Evolutionary conservation across 2,797 vertebrate genomes (phyloP).

Genomic region (Sebastolobus altivelis): DNA sequence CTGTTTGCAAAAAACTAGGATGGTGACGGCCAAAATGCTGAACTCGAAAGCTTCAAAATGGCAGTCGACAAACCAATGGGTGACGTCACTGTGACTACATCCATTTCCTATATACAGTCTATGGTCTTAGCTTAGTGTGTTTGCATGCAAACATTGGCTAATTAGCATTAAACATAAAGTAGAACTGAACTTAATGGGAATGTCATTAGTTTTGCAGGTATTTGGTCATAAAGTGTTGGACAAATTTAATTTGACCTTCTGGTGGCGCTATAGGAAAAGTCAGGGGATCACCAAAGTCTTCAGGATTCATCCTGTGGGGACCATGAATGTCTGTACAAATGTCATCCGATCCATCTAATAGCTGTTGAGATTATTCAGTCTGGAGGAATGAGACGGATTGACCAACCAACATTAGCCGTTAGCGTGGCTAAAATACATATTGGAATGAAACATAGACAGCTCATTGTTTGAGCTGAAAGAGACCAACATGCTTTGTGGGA

Average conservation of each 20-base stretch:
- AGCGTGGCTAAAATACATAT: conserved; percentile 1
- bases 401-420: background rate
- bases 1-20: too few species aligned
- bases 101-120: too few species aligned
- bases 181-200: background rate
- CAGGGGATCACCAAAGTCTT: background rate
- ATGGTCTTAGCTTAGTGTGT: background rate
- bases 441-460: background rate
- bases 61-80: too few species aligned
- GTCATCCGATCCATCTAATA: background rate
- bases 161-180: background rate
- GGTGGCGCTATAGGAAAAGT: too few species aligned
- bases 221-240: background rate
- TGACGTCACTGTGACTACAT: too few species aligned
- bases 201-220: background rate
- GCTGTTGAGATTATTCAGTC: background rate
- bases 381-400: background rate
- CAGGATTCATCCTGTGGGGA: background rate
- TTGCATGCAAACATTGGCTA: background rate
- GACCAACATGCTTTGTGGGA: conserved; percentile 5
- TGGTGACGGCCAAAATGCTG: too few species aligned
- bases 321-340: background rate
- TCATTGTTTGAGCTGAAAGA: conserved; percentile 4
- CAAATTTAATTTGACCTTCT: background rate
- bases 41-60: too few species aligned